These are phyloP conservation scores for Caenorhabditis panamensis DNA, from an alignment of 2,888 invertebrate species.

Conservation along the genomic window DNA sequence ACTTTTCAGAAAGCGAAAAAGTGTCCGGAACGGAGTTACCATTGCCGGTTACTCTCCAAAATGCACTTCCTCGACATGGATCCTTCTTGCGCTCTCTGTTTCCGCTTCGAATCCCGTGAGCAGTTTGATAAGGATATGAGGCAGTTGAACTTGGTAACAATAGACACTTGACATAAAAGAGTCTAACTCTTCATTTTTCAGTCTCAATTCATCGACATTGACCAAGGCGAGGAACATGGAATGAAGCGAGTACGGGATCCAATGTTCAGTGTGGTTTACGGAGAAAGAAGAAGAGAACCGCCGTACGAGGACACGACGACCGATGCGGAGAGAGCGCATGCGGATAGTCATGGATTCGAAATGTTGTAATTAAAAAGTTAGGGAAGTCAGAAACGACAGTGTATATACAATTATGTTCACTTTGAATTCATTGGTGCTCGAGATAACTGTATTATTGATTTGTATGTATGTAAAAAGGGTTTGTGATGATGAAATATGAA, in stretches of 20 bases:
- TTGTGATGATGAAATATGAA: too few relatives aligned
- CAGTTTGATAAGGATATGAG: conserved; percentile 60
- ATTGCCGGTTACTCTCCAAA: conserved; percentile 69
- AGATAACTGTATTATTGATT: conserved; percentile 25
- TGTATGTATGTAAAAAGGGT: too few relatives aligned
- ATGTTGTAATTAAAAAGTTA: conserved; percentile 51
- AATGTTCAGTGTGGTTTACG: conserved; percentile 66
- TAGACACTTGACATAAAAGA: not conserved
- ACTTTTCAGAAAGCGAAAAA: conserved; percentile 52
- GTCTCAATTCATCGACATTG: conserved; percentile 71
- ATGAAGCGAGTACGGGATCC: conserved; percentile 68
- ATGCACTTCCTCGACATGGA: conserved; percentile 69
- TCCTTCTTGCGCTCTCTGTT: conserved; percentile 77
- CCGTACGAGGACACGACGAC: conserved; percentile 15
- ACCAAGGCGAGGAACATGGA: conserved; percentile 64
- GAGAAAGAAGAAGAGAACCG: conserved; percentile 53
- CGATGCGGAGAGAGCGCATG: conserved; percentile 52
- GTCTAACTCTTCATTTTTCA: conserved; percentile 35
- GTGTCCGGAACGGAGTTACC: conserved; percentile 61
- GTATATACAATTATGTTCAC: not conserved
- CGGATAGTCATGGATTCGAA: conserved; percentile 66
- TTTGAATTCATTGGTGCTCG: conserved; percentile 27
- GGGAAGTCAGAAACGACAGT: not conserved
- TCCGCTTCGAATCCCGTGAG: conserved; percentile 51
- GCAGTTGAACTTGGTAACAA: conserved; percentile 60